A percentile compares a stretch with the other conserved stretches of the same genome.
These are phyloP conservation scores for Drosophila subsilvestris DNA, from an alignment of 2,888 invertebrate species.

Conservation along the genomic window DNA sequence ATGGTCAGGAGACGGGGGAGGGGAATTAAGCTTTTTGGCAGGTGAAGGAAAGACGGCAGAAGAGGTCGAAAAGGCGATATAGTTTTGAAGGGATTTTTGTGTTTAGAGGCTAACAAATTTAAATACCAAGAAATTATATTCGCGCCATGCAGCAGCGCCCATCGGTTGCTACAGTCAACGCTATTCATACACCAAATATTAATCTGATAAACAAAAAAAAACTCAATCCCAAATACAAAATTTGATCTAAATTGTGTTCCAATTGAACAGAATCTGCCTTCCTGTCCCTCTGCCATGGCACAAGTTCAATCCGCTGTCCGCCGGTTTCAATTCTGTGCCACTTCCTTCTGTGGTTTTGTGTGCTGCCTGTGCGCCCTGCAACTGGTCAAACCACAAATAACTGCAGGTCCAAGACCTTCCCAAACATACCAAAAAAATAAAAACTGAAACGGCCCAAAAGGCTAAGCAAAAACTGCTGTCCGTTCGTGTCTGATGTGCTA, in stretches of 20 bases:
- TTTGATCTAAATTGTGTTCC: too few species aligned
- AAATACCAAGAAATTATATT: too few species aligned
- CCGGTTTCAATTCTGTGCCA: constrained; percentile 1
- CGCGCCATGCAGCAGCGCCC: too few species aligned
- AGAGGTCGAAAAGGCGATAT: not conserved
- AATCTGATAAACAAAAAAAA: too few species aligned
- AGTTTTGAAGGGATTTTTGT: too few species aligned
- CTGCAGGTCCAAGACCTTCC: constrained; percentile 45
- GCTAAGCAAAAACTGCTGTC: constrained; percentile 60
- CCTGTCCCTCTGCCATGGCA: too few species aligned
- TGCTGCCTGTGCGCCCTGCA: constrained; percentile 37
- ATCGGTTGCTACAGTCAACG: too few species aligned
- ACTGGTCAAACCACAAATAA: constrained; percentile 53
- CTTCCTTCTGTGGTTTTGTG: constrained; percentile 30
- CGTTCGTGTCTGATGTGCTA: constrained; percentile 13
- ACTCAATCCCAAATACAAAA: too few species aligned
- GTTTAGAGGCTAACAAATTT: too few species aligned
- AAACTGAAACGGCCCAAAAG: constrained; percentile 29
- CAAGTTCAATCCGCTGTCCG: constrained; percentile 6
- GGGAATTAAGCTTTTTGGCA: not conserved
- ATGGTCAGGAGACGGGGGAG: not conserved
- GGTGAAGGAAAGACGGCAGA: not conserved
- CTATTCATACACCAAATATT: too few species aligned
- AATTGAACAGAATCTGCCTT: too few species aligned
- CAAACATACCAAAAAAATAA: constrained; percentile 25